Conservation (phyloP, 2,888 invertebrate genomes). For the Lithophane semibrunnea region DNA sequence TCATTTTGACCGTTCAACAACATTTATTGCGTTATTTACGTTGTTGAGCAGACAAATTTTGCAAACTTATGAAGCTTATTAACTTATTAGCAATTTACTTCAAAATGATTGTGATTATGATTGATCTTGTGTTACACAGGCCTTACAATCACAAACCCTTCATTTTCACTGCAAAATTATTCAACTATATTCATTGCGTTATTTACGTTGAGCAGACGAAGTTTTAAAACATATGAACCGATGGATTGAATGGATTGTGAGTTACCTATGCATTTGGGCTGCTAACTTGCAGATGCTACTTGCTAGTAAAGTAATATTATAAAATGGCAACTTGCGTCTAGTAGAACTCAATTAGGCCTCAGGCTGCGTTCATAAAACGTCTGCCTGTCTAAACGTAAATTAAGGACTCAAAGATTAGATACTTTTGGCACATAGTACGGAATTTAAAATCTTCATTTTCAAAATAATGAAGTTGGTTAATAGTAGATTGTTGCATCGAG, state of each 20-base stretch:
- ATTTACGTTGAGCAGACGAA: neutral
- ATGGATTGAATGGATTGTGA: neutral
- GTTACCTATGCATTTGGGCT: neutral
- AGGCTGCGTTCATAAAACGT: neutral
- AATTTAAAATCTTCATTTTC: constrained; percentile 7
- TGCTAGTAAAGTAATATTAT: neutral
- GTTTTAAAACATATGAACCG: neutral
- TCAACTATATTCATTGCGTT: neutral
- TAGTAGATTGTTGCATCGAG: too few relatives aligned
- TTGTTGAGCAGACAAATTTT: too few relatives aligned
- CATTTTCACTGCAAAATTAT: neutral
- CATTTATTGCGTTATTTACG: too few relatives aligned
- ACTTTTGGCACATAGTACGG: constrained; percentile 40
- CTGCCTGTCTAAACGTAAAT: neutral
- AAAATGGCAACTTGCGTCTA: constrained; percentile 1
- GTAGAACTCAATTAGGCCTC: neutral
- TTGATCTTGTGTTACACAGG: too few relatives aligned
- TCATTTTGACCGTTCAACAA: too few relatives aligned
- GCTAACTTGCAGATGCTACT: neutral
- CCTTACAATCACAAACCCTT: neutral
- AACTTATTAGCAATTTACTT: too few relatives aligned
- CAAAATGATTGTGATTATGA: too few relatives aligned
- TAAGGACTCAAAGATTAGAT: neutral
- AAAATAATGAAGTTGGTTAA: neutral
- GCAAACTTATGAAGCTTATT: too few relatives aligned